These are phyloP conservation scores for Anoplius nigerrimus DNA, from an alignment of 2,888 invertebrate species.

Conservation along the genomic window DNA sequence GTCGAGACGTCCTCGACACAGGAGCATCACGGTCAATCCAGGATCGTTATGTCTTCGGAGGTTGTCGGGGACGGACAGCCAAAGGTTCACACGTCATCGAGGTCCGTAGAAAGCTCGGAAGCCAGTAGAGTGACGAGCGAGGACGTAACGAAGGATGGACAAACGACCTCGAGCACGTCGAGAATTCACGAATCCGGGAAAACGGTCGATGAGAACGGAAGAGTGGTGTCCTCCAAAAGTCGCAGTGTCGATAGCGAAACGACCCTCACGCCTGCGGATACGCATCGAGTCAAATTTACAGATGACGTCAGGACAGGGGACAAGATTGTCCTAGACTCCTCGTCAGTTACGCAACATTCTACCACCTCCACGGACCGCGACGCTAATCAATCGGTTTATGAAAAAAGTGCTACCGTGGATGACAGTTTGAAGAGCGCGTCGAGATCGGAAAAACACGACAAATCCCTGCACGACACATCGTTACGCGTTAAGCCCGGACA, in stretches of 20 bases:
- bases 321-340: slow-evolving; percentile 22
- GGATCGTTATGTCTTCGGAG: slow-evolving; percentile 2
- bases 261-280: slow-evolving; percentile 42
- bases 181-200: slow-evolving; percentile 55
- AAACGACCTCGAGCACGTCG: slow-evolving; percentile 54
- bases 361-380: too few relatives aligned
- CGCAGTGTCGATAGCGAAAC: slow-evolving; percentile 59
- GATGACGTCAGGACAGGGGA: slow-evolving; percentile 28
- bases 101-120: slow-evolving; percentile 53
- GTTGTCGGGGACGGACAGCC: slow-evolving; percentile 20
- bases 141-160: slow-evolving; percentile 57
- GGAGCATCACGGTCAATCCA: slow-evolving; percentile 26
- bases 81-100: slow-evolving; percentile 38
- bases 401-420: background rate
- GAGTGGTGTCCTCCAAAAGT: slow-evolving; percentile 52
- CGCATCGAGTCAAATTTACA: slow-evolving; percentile 35
- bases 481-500: slow-evolving; percentile 59
- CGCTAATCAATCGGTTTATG: background rate
- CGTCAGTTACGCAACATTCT: background rate
- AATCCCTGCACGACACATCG: slow-evolving; percentile 8
- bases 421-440: slow-evolving; percentile 14
- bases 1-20: slow-evolving; percentile 46
- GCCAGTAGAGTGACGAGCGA: slow-evolving; percentile 56
- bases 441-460: slow-evolving; percentile 13
- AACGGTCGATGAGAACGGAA: slow-evolving; percentile 63